Evolutionary conservation across 2,888 invertebrate species (phyloP), one percentile per base, ranked within the genome.

Genomic region (Synergus gifuensis): DNA sequence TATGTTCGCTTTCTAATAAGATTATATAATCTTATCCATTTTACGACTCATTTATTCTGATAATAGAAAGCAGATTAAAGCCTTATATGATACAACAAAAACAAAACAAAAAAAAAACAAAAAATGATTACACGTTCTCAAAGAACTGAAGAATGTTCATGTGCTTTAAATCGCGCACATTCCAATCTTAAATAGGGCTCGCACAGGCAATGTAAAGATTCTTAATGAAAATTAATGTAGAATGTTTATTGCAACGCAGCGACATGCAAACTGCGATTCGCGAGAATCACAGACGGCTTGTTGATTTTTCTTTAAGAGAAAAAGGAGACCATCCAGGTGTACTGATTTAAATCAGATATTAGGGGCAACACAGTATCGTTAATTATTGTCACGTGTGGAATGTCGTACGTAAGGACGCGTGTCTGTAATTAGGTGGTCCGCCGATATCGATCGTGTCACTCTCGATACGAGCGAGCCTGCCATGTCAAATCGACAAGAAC

Each of bases 381-480:
- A 89, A 90, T 90, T 73, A 73, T 73, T 89, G 89, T 89, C 90
- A 89, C 90, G 89, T 87, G 85, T 88, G 85, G 86, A 88, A 88
- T 87, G 87, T 82, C 79, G 79, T 12, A 67, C 81, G 83, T 79
- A 83, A 85, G 83, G 79, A 82, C 80, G 83, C 84, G 83, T 85
- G 87, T 83, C 82, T 76, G 87, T 87, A 88, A 89, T 89, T 89
- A 88, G 87, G 83, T 80, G 83, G 81, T 82, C 82, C 76, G 78
- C 44, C 79, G 86, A 86, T 88, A 87, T 86, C 83, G 87, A 87
- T 88, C 85, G 83, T 63, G 78, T 67, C 58, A 44, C 78, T 49
- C 54, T 40, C 49, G 44, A 77, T 44, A 36, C 62, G 64, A 46
- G 46, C 62, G 73, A 73, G 73, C 36, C 73, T 73, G 54, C 49